Percentiles rank a stretch among this genome's conserved stretches.
Conservation (phyloP, 2,888 invertebrate genomes). For the Pasiphila rectangulata region DNA sequence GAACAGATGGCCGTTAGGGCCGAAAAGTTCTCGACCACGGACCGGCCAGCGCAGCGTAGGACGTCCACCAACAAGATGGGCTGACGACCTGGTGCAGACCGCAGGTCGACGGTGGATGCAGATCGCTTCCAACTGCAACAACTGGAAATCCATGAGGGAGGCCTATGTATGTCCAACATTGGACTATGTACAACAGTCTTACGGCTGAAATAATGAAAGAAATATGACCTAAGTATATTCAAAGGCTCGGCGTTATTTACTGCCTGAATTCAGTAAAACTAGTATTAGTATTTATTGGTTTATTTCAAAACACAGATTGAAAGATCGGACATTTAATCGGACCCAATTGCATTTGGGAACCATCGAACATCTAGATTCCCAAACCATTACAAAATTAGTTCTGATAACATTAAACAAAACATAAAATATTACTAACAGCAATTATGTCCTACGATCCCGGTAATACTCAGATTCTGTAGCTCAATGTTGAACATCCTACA, state of each 20-base stretch:
- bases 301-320: conserved; percentile 78
- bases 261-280: conserved; percentile 12
- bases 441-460: conserved; percentile 66
- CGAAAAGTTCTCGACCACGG: too few relatives aligned
- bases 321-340: conserved; percentile 73
- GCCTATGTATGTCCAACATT: too few relatives aligned
- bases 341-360: conserved; percentile 69
- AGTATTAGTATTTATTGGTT: conserved; percentile 64
- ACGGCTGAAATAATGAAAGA: neutral
- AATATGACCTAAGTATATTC: neutral
- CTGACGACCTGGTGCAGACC: too few relatives aligned
- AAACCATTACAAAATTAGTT: conserved; percentile 74
- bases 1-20: too few relatives aligned
- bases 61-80: too few relatives aligned
- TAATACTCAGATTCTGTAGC: conserved; percentile 75
- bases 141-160: too few relatives aligned
- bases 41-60: too few relatives aligned
- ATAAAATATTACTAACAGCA: conserved; percentile 76
- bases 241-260: neutral
- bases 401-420: conserved; percentile 76
- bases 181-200: too few relatives aligned
- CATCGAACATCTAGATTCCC: conserved; percentile 60
- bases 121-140: too few relatives aligned
- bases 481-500: conserved; percentile 66
- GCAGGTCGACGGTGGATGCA: too few relatives aligned